phyloP scores from a whole-genome alignment of 2,888 invertebrate genomes.

The Entomobrya multifasciata region DNA sequence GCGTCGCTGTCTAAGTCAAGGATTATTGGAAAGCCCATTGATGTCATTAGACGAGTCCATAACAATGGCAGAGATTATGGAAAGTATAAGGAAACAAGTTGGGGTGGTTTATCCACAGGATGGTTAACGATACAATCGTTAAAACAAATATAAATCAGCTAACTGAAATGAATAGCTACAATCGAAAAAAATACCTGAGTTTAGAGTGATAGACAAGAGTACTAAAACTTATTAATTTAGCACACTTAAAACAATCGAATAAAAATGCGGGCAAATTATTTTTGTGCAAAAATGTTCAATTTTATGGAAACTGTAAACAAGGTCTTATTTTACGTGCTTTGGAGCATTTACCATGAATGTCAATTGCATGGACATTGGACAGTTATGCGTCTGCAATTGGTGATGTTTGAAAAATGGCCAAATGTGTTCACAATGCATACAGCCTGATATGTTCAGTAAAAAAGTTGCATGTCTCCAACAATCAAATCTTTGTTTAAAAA shows the following conservation, averaged over 20 bases:
- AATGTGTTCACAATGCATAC: no score
- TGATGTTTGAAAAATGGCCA: neutral
- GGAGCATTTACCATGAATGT: neutral
- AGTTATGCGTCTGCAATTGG: neutral
- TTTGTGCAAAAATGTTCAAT: neutral
- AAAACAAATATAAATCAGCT: neutral
- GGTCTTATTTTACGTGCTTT: neutral
- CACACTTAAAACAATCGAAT: no score
- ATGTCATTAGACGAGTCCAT: constrained; percentile 87
- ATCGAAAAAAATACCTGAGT: no score
- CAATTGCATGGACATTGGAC: constrained; percentile 14
- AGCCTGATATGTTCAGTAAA: no score
- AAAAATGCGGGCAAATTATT: neutral
- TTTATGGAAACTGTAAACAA: no score
- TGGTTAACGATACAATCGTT: constrained; percentile 80
- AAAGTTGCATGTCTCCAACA: no score
- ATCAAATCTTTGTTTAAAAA: no score
- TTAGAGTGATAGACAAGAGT: no score
- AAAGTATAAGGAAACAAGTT: constrained; percentile 87
- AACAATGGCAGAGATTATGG: constrained; percentile 87
- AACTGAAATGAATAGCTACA: neutral
- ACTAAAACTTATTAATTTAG: no score
- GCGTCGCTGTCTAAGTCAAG: constrained; percentile 86
- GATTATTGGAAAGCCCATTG: constrained; percentile 86
- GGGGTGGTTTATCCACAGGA: constrained; percentile 85